These are phyloP conservation scores for Papilio elwesi DNA, from an alignment of 2,888 invertebrate genomes.

Conservation along the genomic window DNA sequence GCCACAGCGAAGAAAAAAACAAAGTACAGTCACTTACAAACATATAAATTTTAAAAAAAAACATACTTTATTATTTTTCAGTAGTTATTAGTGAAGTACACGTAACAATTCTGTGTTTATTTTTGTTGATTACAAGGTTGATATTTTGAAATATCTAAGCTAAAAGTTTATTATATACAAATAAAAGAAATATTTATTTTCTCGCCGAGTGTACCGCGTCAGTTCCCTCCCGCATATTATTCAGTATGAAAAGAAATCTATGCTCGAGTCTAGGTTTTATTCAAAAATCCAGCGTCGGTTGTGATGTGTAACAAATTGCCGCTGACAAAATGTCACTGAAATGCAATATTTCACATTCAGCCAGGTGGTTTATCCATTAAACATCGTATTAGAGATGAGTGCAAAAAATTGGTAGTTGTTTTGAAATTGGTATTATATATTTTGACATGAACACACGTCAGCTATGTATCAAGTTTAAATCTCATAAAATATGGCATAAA, in stretches of 20 bases:
- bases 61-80: conserved; percentile 3
- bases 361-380: conserved; percentile 81
- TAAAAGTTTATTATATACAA: neutral
- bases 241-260: conserved; percentile 47
- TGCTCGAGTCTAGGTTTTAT: conserved; percentile 68
- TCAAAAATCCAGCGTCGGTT: conserved; percentile 61
- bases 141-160: neutral
- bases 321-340: conserved; percentile 72
- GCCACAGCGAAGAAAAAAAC: conserved; percentile 59
- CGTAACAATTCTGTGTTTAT: no score
- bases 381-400: conserved; percentile 66
- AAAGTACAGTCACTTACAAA: conserved; percentile 54
- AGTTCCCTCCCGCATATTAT: conserved; percentile 50
- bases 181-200: conserved; percentile 11
- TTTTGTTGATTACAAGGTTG: neutral
- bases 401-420: conserved; percentile 54
- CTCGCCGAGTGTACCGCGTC: conserved; percentile 45
- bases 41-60: no score
- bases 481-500: neutral
- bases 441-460: conserved; percentile 40
- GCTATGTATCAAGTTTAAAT: conserved; percentile 1
- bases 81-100: no score
- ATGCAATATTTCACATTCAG: conserved; percentile 75
- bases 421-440: conserved; percentile 52
- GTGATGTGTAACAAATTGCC: conserved; percentile 68